Evolutionary conservation across 2,113 vertebrate species (phyloP).

Genomic region (Gadus chalcogrammus): DNA sequence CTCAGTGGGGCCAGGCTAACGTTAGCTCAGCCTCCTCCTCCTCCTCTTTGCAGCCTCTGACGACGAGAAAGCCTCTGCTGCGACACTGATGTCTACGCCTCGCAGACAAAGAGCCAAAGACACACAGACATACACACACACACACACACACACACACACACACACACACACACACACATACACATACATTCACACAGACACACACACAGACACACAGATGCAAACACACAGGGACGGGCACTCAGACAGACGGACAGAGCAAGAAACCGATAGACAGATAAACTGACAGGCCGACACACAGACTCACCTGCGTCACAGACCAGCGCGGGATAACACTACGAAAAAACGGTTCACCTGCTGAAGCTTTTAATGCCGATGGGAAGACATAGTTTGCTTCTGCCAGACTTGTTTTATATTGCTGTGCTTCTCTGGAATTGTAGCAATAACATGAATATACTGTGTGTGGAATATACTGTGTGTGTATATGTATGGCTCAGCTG

Average conservation of each 20-base stretch:
- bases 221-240: too few species aligned
- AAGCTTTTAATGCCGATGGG: too few species aligned
- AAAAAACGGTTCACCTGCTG: too few species aligned
- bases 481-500: too few species aligned
- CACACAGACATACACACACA: slow-evolving; percentile 22
- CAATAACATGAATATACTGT: too few species aligned
- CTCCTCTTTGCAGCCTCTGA: slow-evolving; percentile 98
- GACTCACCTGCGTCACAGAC: background rate
- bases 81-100: slow-evolving; percentile 83
- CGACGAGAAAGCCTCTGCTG: slow-evolving; percentile 95
- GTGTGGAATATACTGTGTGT: background rate
- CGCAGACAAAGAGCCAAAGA: slow-evolving; percentile 36
- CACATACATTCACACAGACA: too few species aligned
- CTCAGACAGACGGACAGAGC: slow-evolving; percentile 18
- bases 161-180: slow-evolving; percentile 16
- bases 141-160: slow-evolving; percentile 25
- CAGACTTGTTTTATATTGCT: too few species aligned
- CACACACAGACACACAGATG: too few species aligned
- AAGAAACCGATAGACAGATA: background rate
- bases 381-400: too few species aligned
- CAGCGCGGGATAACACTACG: too few species aligned
- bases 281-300: slow-evolving; percentile 4
- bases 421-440: too few species aligned
- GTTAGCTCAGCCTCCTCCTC: slow-evolving; percentile 95
- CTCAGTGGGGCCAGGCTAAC: slow-evolving; percentile 85